Evolutionary conservation across 2,888 invertebrate genomes (phyloP).

Genomic region (Pterostichus niger): DNA sequence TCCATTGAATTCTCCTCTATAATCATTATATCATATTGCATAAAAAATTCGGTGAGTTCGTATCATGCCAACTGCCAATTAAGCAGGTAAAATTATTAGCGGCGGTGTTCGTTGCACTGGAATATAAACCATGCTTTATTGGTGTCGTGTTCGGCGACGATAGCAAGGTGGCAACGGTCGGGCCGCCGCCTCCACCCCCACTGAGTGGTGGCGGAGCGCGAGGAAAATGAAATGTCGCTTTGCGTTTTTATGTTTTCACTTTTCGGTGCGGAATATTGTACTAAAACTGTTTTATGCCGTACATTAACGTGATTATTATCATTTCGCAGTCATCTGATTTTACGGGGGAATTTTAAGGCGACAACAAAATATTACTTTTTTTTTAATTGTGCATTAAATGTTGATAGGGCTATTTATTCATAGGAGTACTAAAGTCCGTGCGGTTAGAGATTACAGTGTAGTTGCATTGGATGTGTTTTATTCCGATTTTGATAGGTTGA

Average conservation of each 20-base stretch:
- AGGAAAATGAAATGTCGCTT: slow-evolving; percentile 43
- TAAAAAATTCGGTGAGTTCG: slow-evolving; percentile 24
- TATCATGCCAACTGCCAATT: slow-evolving; percentile 59
- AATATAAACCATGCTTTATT: slow-evolving; percentile 48
- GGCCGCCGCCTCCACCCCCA: not conserved
- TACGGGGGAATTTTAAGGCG: too few relatives aligned
- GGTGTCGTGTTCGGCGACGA: slow-evolving; percentile 43
- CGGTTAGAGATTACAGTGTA: too few relatives aligned
- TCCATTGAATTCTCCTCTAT: slow-evolving; percentile 1
- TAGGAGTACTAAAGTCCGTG: too few relatives aligned
- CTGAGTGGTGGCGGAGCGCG: not conserved
- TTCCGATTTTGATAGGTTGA: too few relatives aligned
- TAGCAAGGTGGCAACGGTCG: slow-evolving; percentile 34
- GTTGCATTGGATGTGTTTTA: too few relatives aligned
- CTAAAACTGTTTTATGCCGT: slow-evolving; percentile 38
- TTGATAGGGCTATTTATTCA: not conserved
- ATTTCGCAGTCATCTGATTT: slow-evolving; percentile 19
- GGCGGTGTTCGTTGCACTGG: slow-evolving; percentile 39
- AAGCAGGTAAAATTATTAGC: slow-evolving; percentile 42
- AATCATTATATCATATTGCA: slow-evolving; percentile 36
- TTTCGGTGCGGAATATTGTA: slow-evolving; percentile 38
- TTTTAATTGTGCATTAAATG: not conserved
- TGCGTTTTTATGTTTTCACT: slow-evolving; percentile 53
- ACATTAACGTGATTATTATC: slow-evolving; percentile 53
- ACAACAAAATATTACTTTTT: too few relatives aligned